Evolutionary conservation across 2,113 vertebrate genomes (phyloP).

Genomic region (Pipa parva): DNA sequence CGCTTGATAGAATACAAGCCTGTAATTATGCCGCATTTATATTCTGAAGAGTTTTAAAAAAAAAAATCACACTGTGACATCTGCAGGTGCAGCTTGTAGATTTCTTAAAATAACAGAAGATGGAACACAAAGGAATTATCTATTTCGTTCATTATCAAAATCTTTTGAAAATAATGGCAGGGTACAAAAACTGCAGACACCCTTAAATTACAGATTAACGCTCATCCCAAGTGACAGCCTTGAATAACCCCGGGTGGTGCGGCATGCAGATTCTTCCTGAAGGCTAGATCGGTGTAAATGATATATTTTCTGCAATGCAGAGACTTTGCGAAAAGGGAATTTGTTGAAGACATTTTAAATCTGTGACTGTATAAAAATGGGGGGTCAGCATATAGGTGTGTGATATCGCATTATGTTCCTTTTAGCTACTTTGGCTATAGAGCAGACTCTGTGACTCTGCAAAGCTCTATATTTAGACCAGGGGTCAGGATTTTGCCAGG

Average conservation of each 20-base stretch:
- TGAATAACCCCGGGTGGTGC: slow-evolving; percentile 46
- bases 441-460: no score
- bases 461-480: no score
- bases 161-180: slow-evolving; percentile 29
- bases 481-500: no score
- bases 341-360: no score
- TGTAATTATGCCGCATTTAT: slow-evolving; percentile 13
- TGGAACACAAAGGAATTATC: slow-evolving; percentile 25
- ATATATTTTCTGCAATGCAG: not conserved
- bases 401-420: no score
- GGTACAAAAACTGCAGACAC: slow-evolving; percentile 12
- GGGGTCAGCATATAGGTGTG: no score
- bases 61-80: not conserved
- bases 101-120: slow-evolving; percentile 12
- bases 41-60: slow-evolving; percentile 4
- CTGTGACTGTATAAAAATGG: no score
- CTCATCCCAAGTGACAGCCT: not conserved
- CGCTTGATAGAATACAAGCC: not conserved
- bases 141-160: slow-evolving; percentile 13
- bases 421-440: no score
- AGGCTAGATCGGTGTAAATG: not conserved
- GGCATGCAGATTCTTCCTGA: slow-evolving; percentile 5
- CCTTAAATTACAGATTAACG: slow-evolving; percentile 19
- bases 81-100: slow-evolving; percentile 30
- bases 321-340: no score